These are phyloP conservation scores for Trididemnum clinides DNA, from an alignment of 23 tunicate species.

Conservation along the genomic window DNA sequence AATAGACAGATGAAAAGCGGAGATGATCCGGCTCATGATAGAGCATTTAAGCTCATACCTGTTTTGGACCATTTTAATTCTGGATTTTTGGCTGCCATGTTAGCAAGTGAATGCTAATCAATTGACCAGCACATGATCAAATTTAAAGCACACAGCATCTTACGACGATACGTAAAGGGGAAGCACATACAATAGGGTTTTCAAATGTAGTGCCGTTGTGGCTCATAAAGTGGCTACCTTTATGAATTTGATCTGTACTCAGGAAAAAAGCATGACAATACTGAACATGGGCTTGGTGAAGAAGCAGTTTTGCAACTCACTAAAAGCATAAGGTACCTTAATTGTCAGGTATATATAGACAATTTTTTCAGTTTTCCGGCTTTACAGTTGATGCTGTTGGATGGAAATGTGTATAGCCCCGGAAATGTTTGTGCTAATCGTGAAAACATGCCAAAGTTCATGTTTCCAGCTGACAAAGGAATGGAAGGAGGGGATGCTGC, in stretches of 20 bases:
- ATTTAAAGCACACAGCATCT: slow-evolving; percentile 4
- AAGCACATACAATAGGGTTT: slow-evolving; percentile 12
- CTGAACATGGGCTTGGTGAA: slow-evolving; percentile 4
- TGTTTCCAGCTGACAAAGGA: neutral
- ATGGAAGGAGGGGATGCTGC: slow-evolving; percentile 3
- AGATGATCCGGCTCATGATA: slow-evolving; percentile 1
- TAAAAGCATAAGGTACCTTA: neutral
- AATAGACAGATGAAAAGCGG: neutral
- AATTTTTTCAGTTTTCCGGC: slow-evolving; percentile 7
- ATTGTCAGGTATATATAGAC: slow-evolving; percentile 1
- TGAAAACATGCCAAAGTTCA: neutral
- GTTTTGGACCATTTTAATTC: slow-evolving; percentile 1
- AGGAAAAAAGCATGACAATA: neutral
- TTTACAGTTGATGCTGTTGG: neutral
- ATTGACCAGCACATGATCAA: slow-evolving; percentile 9
- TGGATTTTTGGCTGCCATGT: neutral
- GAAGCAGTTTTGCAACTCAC: slow-evolving; percentile 1
- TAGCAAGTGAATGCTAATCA: neutral
- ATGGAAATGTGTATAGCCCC: neutral
- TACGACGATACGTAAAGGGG: slow-evolving; percentile 10
- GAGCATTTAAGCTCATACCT: neutral
- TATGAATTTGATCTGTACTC: slow-evolving; percentile 3
- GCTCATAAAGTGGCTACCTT: neutral
- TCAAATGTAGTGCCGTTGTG: slow-evolving; percentile 18
- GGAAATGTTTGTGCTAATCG: neutral